A percentile compares a stretch with the other conserved stretches of the same genome.
phyloP scores from a whole-genome alignment of 2,888 invertebrate genomes.

The Arctia plantaginis region DNA sequence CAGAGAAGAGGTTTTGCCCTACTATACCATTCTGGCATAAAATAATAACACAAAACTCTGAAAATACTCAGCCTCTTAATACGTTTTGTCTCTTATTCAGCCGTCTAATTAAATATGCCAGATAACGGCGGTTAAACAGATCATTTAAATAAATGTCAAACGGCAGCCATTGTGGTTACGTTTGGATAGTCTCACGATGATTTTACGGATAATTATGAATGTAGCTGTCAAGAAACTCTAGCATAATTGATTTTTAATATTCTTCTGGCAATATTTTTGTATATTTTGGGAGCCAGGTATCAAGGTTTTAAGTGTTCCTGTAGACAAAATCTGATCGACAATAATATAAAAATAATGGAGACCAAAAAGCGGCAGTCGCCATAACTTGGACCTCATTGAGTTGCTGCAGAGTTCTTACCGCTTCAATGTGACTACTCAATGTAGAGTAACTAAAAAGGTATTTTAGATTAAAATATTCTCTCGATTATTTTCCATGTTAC shows the following conservation, averaged over 20 bases:
- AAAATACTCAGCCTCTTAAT: slow-evolving; percentile 3
- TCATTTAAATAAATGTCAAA: slow-evolving; percentile 54
- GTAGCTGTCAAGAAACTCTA: not conserved
- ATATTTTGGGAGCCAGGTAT: not conserved
- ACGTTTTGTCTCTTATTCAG: slow-evolving; percentile 46
- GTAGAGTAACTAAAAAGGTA: too few species aligned
- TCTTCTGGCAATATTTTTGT: not conserved
- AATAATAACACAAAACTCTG: not conserved
- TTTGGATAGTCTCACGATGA: slow-evolving; percentile 17
- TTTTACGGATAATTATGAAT: slow-evolving; percentile 1
- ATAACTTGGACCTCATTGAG: too few species aligned
- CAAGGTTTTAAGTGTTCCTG: too few species aligned
- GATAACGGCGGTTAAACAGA: slow-evolving; percentile 29
- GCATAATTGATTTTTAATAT: not conserved
- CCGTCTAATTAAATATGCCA: slow-evolving; percentile 49
- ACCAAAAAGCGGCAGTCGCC: too few species aligned
- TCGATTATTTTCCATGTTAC: too few species aligned
- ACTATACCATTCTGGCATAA: not conserved
- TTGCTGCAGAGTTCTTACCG: too few species aligned
- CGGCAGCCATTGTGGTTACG: slow-evolving; percentile 18
- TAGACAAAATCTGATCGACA: too few species aligned
- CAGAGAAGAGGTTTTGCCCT: too few species aligned
- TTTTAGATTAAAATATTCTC: too few species aligned
- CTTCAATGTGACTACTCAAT: too few species aligned
- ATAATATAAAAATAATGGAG: too few species aligned